Evolutionary conservation across 2,113 vertebrate genomes (phyloP).

Genomic region (Centrocercus urophasianus): DNA sequence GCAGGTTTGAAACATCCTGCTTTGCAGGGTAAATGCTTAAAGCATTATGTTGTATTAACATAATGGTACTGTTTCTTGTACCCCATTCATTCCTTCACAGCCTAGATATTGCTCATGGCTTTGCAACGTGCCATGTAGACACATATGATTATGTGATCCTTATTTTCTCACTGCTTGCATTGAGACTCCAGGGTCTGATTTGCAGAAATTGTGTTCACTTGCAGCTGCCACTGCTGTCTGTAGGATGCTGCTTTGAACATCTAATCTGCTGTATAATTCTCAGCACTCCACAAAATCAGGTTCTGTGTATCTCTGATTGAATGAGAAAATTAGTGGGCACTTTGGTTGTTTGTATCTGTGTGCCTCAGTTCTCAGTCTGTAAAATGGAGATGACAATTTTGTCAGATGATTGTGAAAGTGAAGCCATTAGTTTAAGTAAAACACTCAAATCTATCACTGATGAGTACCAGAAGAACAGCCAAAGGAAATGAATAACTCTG

Average conservation of each 20-base stretch:
- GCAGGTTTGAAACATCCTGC: not conserved
- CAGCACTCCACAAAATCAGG: slow-evolving; percentile 32
- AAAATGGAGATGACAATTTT: slow-evolving; percentile 40
- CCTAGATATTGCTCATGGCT: not conserved
- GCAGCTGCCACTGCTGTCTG: slow-evolving; percentile 19
- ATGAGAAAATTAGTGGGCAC: slow-evolving; percentile 59
- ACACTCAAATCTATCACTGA: slow-evolving; percentile 4
- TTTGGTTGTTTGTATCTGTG: slow-evolving; percentile 17
- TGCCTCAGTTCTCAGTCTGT: slow-evolving; percentile 18
- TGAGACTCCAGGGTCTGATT: slow-evolving; percentile 31
- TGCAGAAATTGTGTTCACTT: slow-evolving; percentile 11
- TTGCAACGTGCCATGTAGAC: not conserved
- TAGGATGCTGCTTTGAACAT: slow-evolving; percentile 31
- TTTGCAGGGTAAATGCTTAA: not conserved
- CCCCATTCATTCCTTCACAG: not conserved
- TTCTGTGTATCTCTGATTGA: slow-evolving; percentile 35
- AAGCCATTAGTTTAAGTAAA: slow-evolving; percentile 48
- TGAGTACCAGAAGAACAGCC: slow-evolving; percentile 13
- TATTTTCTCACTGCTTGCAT: not conserved
- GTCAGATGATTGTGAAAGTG: slow-evolving; percentile 48
- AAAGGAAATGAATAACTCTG: slow-evolving; percentile 35
- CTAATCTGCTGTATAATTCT: slow-evolving; percentile 42
- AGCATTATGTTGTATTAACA: not conserved
- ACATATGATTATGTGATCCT: not conserved
- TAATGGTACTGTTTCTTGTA: not conserved